Evolutionary conservation across 2,888 invertebrate genomes (phyloP).

Genomic region (Pandemis heparana): DNA sequence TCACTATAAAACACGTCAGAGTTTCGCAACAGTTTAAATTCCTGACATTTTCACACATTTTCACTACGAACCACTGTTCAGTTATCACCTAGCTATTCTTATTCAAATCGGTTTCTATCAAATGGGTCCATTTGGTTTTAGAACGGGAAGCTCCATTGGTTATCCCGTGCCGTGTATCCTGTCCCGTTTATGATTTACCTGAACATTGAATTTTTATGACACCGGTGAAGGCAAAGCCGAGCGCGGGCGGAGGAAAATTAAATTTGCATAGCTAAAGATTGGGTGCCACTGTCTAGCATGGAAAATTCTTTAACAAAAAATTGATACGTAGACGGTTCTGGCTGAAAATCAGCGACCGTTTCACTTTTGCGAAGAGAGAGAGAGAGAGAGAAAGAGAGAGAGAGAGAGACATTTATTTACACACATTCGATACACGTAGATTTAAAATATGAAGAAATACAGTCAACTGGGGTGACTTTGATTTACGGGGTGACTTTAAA

Average conservation of each 20-base stretch:
- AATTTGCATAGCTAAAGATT: constrained; percentile 59
- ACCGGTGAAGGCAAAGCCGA: constrained; percentile 44
- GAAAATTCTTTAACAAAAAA: not conserved
- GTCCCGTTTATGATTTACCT: constrained; percentile 59
- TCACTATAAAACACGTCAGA: not conserved
- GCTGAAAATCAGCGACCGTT: too few species aligned
- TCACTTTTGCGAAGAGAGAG: too few species aligned
- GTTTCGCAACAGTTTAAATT: not conserved
- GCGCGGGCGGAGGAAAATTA: constrained; percentile 57
- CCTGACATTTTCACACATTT: not conserved
- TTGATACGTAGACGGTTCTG: too few species aligned
- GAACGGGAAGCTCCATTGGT: constrained; percentile 36
- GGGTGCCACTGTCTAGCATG: constrained; percentile 10
- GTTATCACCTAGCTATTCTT: constrained; percentile 29
- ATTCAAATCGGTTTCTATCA: constrained; percentile 39
- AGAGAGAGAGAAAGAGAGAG: too few species aligned
- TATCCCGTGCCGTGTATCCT: constrained; percentile 30
- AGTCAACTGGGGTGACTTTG: too few species aligned
- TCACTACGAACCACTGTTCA: constrained; percentile 12
- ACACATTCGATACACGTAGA: too few species aligned
- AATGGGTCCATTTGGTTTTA: constrained; percentile 42
- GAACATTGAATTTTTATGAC: constrained; percentile 60
- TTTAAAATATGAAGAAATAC: too few species aligned
- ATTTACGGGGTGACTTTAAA: too few species aligned
- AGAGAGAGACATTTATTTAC: too few species aligned